Evolutionary conservation across 2,113 vertebrate genomes (phyloP), one percentile per base, ranked within the genome.

Genomic region (Oryzias curvinotus): DNA sequence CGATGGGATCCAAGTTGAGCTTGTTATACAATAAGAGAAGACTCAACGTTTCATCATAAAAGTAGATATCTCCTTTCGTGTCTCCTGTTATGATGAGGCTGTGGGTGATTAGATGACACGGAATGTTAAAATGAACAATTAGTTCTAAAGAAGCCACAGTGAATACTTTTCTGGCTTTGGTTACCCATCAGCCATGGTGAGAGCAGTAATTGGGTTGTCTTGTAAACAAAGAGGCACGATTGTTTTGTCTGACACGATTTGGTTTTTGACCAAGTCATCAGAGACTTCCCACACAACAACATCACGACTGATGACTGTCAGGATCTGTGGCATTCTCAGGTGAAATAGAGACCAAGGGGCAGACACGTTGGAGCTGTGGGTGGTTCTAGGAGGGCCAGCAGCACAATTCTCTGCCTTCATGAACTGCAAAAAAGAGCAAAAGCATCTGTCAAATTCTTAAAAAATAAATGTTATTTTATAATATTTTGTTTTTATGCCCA

Each of bases 81-180:
- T 97, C 94, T 0, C 95, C 93, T 0, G 94, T 98, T 25, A 96
- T 91, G 1, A 96, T 73, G 43, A 71, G 94, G 58, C 97, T 99
- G 91, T 66, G 26, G 50, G 23, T 52, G 23, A 57, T 54, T 1
- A 68, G 50, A 76, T 1, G 1, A 52, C 15, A 71, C 14, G 66
- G 47, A 78, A 47, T 25, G 49, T 36, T 53, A 62, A 41, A 52
- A 28, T 4, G 51, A 48, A 4, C 5, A 3, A 60, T 5, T 28
- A n/a, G 28, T 3, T 18, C 13, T 43, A 43, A 13, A 21, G 41
- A 14, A 60, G 44, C 17, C 45, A 44, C 4, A 7, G 19, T 60
- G 5, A 63, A 46, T 45, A 45, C 42, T 48, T 26, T 45, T 26
- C 16, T 54, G 17, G 4, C 21, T 52, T 44, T 67, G 23, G 5